Evolutionary conservation across 2,113 vertebrate genomes (phyloP), one percentile per base, ranked within the genome.

Genomic region (Ophiodon elongatus): DNA sequence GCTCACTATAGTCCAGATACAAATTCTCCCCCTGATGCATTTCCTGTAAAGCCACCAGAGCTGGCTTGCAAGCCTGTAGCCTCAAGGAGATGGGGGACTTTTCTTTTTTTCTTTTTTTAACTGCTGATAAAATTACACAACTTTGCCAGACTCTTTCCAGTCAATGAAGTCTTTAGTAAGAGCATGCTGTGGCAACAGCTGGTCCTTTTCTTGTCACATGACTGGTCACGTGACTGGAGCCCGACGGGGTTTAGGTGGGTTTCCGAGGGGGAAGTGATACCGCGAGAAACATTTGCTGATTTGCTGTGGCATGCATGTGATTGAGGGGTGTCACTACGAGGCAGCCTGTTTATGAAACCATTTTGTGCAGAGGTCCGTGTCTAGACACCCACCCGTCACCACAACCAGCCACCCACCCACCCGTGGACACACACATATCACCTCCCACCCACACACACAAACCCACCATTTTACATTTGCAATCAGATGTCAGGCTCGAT

Each of bases 241-340:
- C 70, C 68, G 29, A 79, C 29, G 27, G 70, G 70, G 56, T 43
- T 2, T 56, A n/a, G 73, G 73, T 74, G 10, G 10, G 56, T 64
- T 79, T 56, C 57, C 57, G 68, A 89, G 54, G 86, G 88, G 88
- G 93, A 94, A 92, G 90, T 88, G 89, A 92, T 59, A 91, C 82
- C 15, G 41, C 8, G 1, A 82, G 73, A 63, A 67, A 52, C 31
- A 66, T 69, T 76, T 37, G 17, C 65, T 78, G 76, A 73, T 76
- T 67, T 31, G 31, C 45, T 33, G 29, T 41, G 50, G 27, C 73
- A 25, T 29, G 23, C 79, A 63, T 81, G 59, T 66, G 73, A 82
- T 27, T 47, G 64, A 80, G 54, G 52, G 79, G 52, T 56, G 76
- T 63, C 79, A 78, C 81, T 69, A 2, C 73, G 25, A 47, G 37